Conservation (phyloP, 1,140 invertebrate genomes). For the Frieseomelitta varia region DNA sequence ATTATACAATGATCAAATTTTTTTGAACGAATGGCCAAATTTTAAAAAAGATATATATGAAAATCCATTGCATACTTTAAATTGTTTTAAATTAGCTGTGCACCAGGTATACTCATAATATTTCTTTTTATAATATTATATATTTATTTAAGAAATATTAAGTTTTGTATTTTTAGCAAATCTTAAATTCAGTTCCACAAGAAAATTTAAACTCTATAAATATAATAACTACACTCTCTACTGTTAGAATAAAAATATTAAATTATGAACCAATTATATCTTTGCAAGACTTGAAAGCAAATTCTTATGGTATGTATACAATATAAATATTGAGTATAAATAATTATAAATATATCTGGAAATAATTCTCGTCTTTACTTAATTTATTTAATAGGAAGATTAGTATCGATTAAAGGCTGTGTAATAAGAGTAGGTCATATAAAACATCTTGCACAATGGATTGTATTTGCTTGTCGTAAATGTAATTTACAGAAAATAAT, state of each 20-base stretch:
- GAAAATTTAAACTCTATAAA: slow-evolving; percentile 73
- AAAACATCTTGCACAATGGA: slow-evolving; percentile 88
- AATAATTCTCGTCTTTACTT: slow-evolving; percentile 11
- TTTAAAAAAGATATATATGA: slow-evolving; percentile 86
- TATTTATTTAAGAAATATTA: slow-evolving; percentile 40
- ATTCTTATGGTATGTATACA: slow-evolving; percentile 86
- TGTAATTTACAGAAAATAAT: slow-evolving; percentile 69
- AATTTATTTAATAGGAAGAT: slow-evolving; percentile 85
- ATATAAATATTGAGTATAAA: not conserved
- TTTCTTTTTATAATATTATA: slow-evolving; percentile 34
- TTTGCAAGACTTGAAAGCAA: slow-evolving; percentile 89
- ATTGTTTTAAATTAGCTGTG: slow-evolving; percentile 87
- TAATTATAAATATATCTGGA: not conserved
- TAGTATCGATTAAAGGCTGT: slow-evolving; percentile 92
- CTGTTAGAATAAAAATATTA: slow-evolving; percentile 85
- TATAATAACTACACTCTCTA: slow-evolving; percentile 76
- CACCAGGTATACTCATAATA: slow-evolving; percentile 84
- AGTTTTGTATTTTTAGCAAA: slow-evolving; percentile 71
- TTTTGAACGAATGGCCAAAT: slow-evolving; percentile 84
- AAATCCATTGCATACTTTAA: slow-evolving; percentile 85
- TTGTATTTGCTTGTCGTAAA: slow-evolving; percentile 88
- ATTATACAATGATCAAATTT: slow-evolving; percentile 84
- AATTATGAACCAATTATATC: slow-evolving; percentile 87
- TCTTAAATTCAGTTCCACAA: slow-evolving; percentile 79
- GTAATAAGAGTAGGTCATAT: slow-evolving; percentile 92